Evolutionary conservation across 2,888 invertebrate genomes (phyloP), one percentile per base, ranked within the genome.

Genomic region (Clistopyga incitator): DNA sequence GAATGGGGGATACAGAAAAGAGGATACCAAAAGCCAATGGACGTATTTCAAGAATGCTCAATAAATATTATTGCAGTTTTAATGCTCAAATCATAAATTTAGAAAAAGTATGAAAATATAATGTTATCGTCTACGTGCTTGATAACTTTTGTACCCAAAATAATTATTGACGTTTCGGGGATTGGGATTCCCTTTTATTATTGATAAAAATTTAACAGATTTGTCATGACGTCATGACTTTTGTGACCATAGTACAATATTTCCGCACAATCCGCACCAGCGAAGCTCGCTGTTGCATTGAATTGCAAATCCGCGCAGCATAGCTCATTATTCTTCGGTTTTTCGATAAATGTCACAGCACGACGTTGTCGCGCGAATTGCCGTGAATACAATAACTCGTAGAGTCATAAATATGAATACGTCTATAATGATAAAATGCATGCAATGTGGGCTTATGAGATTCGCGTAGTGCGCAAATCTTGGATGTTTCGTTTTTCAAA

Each of bases 271-370:
- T 70, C 13, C 25, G 25, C 47, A 0, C 29, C 25, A 34, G 20
- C 56, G 45, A 54, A 80, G 80, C 77, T 59, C 71, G 59, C 77
- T 68, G 75, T 77, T 34, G 29, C 77, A 70, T 81, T 84, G 78
- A 78, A 81, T 84, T 84, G 84, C 77, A 84, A 84, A 84, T 81
- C 23, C 78, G 68, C 18, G 6, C 18, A 15, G 42, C 50, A 52
- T 61, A 47, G 61, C 74, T 72, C 74, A 78, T 84, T 84, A 78
- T 78, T 72, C 54, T 54, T 61, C 52, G 42, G 68, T 74, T 47
- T 52, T 64, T 34, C 64, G 68, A 80, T 59, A 83, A 80, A 67
- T 68, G 76, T 56, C 71, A 77, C 52, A 23, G 25, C 13, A 15
- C 67, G 23, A 42, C 34, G 64, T 34, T 64, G 75, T 81, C 81